These are phyloP conservation scores for Allophyes oxyacanthae DNA, from an alignment of 2,888 invertebrate species.

Conservation along the genomic window DNA sequence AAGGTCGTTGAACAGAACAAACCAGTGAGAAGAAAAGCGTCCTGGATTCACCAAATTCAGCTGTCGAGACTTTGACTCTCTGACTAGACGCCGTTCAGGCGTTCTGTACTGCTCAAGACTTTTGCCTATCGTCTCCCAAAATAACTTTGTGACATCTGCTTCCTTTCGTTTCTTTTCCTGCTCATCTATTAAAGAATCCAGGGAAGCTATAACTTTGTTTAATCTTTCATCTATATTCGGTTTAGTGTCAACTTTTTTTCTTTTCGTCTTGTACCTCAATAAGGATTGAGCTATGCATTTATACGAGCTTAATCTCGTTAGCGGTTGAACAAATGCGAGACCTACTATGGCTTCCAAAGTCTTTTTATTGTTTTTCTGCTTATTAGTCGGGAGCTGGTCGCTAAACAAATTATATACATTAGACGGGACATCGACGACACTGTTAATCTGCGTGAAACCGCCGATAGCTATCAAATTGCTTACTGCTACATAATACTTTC, in stretches of 20 bases:
- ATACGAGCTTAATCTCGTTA: conserved; percentile 90
- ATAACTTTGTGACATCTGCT: conserved; percentile 92
- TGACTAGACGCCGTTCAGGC: conserved; percentile 92
- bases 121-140: conserved; percentile 93
- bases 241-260: conserved; percentile 78
- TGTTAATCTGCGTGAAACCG: conserved; percentile 91
- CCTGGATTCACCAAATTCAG: conserved; percentile 92
- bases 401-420: conserved; percentile 88
- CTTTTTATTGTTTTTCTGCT: conserved; percentile 87
- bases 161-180: conserved; percentile 90
- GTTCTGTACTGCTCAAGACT: conserved; percentile 90
- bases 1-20: conserved; percentile 94
- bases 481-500: conserved; percentile 91
- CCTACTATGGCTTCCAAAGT: conserved; percentile 90
- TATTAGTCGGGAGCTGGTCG: conserved; percentile 88
- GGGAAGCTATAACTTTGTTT: conserved; percentile 89
- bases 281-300: conserved; percentile 90
- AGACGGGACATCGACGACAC: conserved; percentile 90
- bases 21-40: conserved; percentile 94
- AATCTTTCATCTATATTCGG: conserved; percentile 87
- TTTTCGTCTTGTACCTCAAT: conserved; percentile 82
- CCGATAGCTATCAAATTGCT: conserved; percentile 93
- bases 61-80: conserved; percentile 93
- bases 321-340: conserved; percentile 90
- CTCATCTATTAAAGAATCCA: conserved; percentile 90